Evolutionary conservation across 2,888 invertebrate species (phyloP).

Genomic region (Drosophila greeni): DNA sequence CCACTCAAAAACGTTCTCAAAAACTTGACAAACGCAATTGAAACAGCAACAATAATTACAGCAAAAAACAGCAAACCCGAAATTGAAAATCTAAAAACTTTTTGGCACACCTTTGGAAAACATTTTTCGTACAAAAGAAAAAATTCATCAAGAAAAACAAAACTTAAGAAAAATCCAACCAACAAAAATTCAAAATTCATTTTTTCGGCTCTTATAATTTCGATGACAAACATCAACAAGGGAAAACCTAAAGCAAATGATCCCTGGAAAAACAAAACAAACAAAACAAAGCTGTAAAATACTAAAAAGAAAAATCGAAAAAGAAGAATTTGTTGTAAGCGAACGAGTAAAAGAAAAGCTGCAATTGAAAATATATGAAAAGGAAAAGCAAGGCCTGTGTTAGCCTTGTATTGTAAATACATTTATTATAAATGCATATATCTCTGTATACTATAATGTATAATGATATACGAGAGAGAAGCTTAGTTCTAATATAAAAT

Average conservation of each 20-base stretch:
- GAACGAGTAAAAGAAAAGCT: slow-evolving; percentile 27
- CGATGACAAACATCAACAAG: slow-evolving; percentile 20
- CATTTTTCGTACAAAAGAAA: slow-evolving; percentile 65
- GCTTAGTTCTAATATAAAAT: slow-evolving; percentile 43
- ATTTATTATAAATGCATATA: slow-evolving; percentile 21
- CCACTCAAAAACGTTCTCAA: slow-evolving; percentile 79
- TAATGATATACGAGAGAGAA: slow-evolving; percentile 24
- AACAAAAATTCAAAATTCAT: slow-evolving; percentile 75
- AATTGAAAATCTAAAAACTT: slow-evolving; percentile 65
- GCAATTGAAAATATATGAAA: slow-evolving; percentile 23
- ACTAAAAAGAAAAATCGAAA: slow-evolving; percentile 13
- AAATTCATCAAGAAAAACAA: slow-evolving; percentile 29
- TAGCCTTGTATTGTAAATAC: slow-evolving; percentile 34
- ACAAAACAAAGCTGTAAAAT: slow-evolving; percentile 57
- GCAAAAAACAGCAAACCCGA: slow-evolving; percentile 42
- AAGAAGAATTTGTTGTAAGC: slow-evolving; percentile 56
- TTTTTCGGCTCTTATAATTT: slow-evolving; percentile 71
- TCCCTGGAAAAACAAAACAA: slow-evolving; percentile 11
- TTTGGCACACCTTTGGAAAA: slow-evolving; percentile 78
- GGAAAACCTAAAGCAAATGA: background rate
- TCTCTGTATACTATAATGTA: slow-evolving; percentile 23
- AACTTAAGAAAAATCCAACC: slow-evolving; percentile 25
- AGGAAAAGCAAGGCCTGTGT: slow-evolving; percentile 14
- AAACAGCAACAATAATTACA: slow-evolving; percentile 29
- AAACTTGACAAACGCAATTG: slow-evolving; percentile 61